Percentiles rank a stretch among this genome's conserved stretches.
Evolutionary conservation across 2,888 invertebrate genomes (phyloP).

Genomic region (Tenodera sinensis): DNA sequence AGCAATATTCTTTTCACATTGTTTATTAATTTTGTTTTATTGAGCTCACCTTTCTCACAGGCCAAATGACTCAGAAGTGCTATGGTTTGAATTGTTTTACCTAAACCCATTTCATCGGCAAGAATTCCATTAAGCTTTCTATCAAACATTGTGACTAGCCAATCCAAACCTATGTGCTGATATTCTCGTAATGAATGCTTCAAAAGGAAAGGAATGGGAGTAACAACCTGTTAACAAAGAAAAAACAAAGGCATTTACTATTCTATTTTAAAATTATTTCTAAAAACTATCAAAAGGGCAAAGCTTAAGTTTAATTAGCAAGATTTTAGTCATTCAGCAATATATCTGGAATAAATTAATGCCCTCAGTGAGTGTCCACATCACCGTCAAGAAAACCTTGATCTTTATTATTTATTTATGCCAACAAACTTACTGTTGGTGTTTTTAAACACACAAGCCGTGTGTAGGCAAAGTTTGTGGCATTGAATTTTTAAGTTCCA

Average conservation of each 20-base stretch:
- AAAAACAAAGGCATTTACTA: not conserved
- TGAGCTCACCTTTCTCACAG: slow-evolving; percentile 67
- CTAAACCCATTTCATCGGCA: slow-evolving; percentile 96
- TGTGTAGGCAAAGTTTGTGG: too few species aligned
- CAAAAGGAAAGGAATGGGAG: slow-evolving; percentile 88
- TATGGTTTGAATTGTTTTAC: slow-evolving; percentile 96
- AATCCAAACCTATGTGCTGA: slow-evolving; percentile 95
- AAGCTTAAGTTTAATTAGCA: too few species aligned
- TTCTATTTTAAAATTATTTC: too few species aligned
- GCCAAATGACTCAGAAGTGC: slow-evolving; percentile 91
- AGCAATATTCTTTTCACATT: not conserved
- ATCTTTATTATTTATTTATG: too few species aligned
- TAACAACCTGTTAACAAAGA: slow-evolving; percentile 64
- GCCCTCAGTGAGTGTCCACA: too few species aligned
- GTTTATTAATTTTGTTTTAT: not conserved
- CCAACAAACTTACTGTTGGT: too few species aligned
- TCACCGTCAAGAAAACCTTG: too few species aligned
- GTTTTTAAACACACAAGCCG: too few species aligned
- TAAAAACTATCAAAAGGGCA: too few species aligned
- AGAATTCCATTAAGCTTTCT: slow-evolving; percentile 93
- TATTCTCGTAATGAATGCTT: slow-evolving; percentile 90
- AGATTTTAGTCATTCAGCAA: too few species aligned
- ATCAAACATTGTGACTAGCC: slow-evolving; percentile 95
- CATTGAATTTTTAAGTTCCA: too few species aligned
- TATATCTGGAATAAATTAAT: too few species aligned